Percentiles rank a stretch among this genome's conserved stretches.
Evolutionary conservation across 2,797 vertebrate species (phyloP).

Genomic region (Florisuga fusca): DNA sequence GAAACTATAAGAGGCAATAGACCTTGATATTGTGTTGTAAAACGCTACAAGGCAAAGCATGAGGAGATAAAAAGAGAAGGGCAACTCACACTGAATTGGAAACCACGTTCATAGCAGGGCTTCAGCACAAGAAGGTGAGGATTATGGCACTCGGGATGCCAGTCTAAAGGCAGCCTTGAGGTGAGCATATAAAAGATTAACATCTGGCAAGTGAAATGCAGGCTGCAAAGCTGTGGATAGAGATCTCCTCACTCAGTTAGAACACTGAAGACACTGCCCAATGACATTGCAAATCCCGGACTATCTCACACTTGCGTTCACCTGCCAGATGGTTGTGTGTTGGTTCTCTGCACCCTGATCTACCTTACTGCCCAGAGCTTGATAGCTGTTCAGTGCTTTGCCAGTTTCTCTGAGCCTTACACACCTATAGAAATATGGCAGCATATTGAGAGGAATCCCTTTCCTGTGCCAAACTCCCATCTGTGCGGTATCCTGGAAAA

Average conservation of each 20-base stretch:
- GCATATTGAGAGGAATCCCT: neutral
- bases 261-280: neutral
- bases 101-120: neutral
- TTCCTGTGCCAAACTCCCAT: neutral
- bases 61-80: neutral
- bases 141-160: no score
- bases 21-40: neutral
- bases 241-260: accelerated
- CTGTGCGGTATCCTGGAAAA: neutral
- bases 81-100: neutral
- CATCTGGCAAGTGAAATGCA: neutral
- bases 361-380: accelerated
- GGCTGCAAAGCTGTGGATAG: neutral
- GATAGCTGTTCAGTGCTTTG: neutral
- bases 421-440: neutral
- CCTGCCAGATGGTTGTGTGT: no score
- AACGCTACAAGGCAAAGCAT: neutral
- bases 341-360: neutral
- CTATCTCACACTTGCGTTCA: neutral
- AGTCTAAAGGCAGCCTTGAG: accelerated
- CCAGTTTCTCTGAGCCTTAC: neutral
- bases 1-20: neutral
- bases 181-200: neutral
- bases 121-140: neutral
- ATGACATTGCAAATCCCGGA: neutral